Conservation (phyloP, 2,113 vertebrate genomes). For the Ictalurus punctatus region DNA sequence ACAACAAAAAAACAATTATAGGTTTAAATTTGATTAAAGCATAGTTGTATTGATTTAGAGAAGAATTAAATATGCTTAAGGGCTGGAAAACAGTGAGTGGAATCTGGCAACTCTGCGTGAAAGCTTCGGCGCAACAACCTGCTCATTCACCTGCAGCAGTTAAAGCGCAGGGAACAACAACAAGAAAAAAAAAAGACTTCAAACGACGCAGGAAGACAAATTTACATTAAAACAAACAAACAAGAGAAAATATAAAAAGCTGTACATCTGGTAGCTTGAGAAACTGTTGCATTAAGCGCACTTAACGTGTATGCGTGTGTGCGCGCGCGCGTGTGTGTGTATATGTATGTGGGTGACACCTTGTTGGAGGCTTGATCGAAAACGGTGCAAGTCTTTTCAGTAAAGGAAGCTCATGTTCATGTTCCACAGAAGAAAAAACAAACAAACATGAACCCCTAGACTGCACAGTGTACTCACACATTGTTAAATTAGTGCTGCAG, state of each 20-base stretch:
- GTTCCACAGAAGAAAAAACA: not conserved
- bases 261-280: not conserved
- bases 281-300: not conserved
- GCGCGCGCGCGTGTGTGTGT: too few species aligned
- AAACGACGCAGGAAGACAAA: not conserved
- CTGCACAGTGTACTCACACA: not conserved
- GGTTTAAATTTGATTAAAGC: too few species aligned
- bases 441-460: not conserved
- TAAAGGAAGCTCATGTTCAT: not conserved
- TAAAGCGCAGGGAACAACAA: not conserved
- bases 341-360: not conserved
- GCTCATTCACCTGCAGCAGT: slow-evolving; percentile 12
- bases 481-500: not conserved
- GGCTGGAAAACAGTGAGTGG: not conserved
- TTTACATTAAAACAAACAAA: not conserved
- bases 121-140: not conserved
- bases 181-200: not conserved
- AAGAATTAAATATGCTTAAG: not conserved
- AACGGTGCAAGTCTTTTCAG: not conserved
- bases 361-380: not conserved
- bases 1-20: too few species aligned
- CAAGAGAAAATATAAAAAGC: not conserved
- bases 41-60: not conserved
- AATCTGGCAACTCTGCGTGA: not conserved
- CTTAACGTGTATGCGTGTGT: too few species aligned